Evolutionary conservation across 2,888 invertebrate genomes (phyloP).

Genomic region (Hyposoter didymator): DNA sequence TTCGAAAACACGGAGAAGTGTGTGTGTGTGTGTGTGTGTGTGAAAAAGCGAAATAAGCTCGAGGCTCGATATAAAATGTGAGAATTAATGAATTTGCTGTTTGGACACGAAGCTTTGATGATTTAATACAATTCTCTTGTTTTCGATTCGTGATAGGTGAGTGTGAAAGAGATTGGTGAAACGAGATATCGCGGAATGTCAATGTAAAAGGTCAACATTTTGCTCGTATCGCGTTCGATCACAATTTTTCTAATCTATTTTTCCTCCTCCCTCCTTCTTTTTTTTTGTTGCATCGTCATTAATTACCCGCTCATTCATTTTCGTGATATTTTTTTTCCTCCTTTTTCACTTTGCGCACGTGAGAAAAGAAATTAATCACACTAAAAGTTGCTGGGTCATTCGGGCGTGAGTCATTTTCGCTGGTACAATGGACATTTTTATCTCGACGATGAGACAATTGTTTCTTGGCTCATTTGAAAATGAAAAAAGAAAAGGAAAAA

Average conservation of each 20-base stretch:
- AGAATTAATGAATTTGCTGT: not conserved
- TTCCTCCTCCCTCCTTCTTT: slow-evolving; percentile 5
- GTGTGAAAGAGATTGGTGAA: slow-evolving; percentile 24
- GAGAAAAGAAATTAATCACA: slow-evolving; percentile 34
- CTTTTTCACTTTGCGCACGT: slow-evolving; percentile 4
- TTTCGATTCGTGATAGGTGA: slow-evolving; percentile 35
- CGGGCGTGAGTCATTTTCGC: slow-evolving; percentile 48
- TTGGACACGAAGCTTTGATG: slow-evolving; percentile 7
- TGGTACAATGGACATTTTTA: slow-evolving; percentile 28
- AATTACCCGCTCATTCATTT: slow-evolving; percentile 7
- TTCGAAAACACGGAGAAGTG: not conserved
- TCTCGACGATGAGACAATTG: slow-evolving; percentile 47
- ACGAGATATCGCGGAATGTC: slow-evolving; percentile 21
- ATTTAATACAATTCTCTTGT: slow-evolving; percentile 27
- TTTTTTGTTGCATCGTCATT: slow-evolving; percentile 21
- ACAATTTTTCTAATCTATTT: slow-evolving; percentile 20
- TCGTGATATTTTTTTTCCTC: slow-evolving; percentile 5
- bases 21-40: too few relatives aligned
- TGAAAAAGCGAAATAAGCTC: not conserved
- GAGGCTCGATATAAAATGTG: not conserved
- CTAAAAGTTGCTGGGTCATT: slow-evolving; percentile 50
- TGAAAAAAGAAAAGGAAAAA: not conserved
- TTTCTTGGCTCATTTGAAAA: slow-evolving; percentile 25
- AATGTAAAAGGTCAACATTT: slow-evolving; percentile 44
- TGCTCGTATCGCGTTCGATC: slow-evolving; percentile 11